phyloP scores from a whole-genome alignment of 2,113 vertebrate species.

The Carassius carassius region DNA sequence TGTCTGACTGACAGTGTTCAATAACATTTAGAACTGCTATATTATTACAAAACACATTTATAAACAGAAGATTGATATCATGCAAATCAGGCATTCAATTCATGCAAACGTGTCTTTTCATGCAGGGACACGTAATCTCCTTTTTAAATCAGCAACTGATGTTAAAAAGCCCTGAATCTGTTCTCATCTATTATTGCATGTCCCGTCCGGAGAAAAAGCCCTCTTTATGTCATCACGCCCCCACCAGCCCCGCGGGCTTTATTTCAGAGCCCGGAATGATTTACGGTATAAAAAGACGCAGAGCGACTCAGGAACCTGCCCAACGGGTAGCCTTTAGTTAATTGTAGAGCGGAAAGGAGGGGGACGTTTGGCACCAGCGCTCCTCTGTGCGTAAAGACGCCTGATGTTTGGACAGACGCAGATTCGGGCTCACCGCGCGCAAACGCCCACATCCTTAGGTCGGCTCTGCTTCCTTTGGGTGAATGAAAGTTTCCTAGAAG shows the following conservation, averaged over 20 bases:
- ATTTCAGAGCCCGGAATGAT: slow-evolving; percentile 83
- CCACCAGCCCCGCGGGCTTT: slow-evolving; percentile 76
- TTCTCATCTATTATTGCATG: slow-evolving; percentile 69
- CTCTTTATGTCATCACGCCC: slow-evolving; percentile 91
- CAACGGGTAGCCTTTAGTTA: slow-evolving; percentile 70
- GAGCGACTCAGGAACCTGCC: slow-evolving; percentile 75
- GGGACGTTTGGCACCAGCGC: slow-evolving; percentile 37
- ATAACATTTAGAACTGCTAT: neutral
- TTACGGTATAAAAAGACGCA: slow-evolving; percentile 67
- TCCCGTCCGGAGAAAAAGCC: slow-evolving; percentile 83
- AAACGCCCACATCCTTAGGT: slow-evolving; percentile 23
- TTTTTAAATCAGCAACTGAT: neutral
- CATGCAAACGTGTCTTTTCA: neutral
- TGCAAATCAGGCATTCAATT: neutral
- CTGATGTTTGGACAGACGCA: slow-evolving; percentile 19
- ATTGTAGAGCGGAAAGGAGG: slow-evolving; percentile 30
- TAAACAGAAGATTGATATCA: neutral
- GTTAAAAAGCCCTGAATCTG: slow-evolving; percentile 6
- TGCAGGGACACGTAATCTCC: neutral
- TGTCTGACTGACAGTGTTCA: neutral
- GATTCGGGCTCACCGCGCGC: slow-evolving; percentile 49
- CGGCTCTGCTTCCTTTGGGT: slow-evolving; percentile 26
- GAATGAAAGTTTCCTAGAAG: slow-evolving; percentile 44
- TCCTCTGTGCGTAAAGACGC: slow-evolving; percentile 13
- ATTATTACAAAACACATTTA: neutral